These are phyloP conservation scores for Calyptomena viridis DNA, from an alignment of 2,113 vertebrate species.

Conservation along the genomic window DNA sequence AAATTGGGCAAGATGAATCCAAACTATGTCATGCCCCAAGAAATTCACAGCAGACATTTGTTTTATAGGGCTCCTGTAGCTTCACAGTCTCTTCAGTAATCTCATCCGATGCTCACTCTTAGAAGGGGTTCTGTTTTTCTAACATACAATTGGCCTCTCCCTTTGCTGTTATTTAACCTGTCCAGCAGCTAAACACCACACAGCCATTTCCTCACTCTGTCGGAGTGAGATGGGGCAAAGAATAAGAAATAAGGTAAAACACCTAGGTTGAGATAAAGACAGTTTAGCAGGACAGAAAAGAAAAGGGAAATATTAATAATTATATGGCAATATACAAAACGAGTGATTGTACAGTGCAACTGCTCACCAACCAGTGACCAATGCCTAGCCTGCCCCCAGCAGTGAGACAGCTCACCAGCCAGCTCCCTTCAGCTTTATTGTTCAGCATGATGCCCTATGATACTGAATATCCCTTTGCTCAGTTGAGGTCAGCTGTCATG, in stretches of 20 bases:
- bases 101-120: not conserved
- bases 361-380: not conserved
- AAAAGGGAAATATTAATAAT: not conserved
- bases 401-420: too few relatives aligned
- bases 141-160: not conserved
- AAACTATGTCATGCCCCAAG: not conserved
- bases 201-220: not conserved
- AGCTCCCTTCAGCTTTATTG: rapidly evolving
- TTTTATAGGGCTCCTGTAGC: not conserved
- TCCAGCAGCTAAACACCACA: not conserved
- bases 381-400: not conserved
- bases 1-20: not conserved
- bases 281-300: not conserved
- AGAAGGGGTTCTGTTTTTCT: not conserved
- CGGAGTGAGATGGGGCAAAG: not conserved
- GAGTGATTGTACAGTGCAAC: not conserved
- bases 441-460: not conserved
- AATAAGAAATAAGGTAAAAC: not conserved
- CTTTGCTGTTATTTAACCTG: not conserved
- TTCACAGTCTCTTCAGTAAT: not conserved
- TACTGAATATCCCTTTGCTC: not conserved
- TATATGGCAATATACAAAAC: not conserved
- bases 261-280: rapidly evolving
- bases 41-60: not conserved
- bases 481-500: not conserved